phyloP scores from a whole-genome alignment of 2,888 invertebrate species.

The Serrognathus titanus region DNA sequence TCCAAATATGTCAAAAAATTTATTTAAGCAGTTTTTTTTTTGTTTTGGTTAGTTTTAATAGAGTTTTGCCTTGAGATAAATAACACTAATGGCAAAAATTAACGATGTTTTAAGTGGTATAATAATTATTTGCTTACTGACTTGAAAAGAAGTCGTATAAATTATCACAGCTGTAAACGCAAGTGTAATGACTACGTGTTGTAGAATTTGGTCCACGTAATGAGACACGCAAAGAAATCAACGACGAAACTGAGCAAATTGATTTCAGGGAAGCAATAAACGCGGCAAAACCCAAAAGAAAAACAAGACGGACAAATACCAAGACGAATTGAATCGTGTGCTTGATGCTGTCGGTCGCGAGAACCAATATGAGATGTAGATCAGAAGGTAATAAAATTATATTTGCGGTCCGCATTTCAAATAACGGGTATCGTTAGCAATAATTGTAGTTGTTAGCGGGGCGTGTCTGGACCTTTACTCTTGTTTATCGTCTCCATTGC shows the following conservation, averaged over 20 bases:
- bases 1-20: not conserved
- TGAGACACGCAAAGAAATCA: too few relatives aligned
- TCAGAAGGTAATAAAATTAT: conserved; percentile 40
- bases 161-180: too few relatives aligned
- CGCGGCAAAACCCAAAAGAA: not conserved
- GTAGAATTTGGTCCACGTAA: too few relatives aligned
- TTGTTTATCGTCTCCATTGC: not conserved
- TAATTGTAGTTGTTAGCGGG: conserved; percentile 43
- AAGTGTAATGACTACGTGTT: too few relatives aligned
- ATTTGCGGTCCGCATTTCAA: conserved; percentile 39
- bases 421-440: conserved; percentile 41
- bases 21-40: not conserved
- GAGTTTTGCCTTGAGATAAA: too few relatives aligned
- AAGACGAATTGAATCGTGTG: not conserved
- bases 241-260: too few relatives aligned
- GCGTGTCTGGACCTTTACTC: conserved; percentile 28
- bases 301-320: not conserved
- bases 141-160: too few relatives aligned
- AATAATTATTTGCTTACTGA: too few relatives aligned
- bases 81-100: too few relatives aligned
- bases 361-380: conserved; percentile 15
- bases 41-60: too few relatives aligned
- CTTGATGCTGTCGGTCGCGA: not conserved
- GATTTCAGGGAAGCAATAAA: not conserved
- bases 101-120: too few relatives aligned